Percentiles rank a stretch among this genome's conserved stretches.
Conservation (phyloP, 2,888 invertebrate genomes). For the Acrocyrtus sp. region DNA sequence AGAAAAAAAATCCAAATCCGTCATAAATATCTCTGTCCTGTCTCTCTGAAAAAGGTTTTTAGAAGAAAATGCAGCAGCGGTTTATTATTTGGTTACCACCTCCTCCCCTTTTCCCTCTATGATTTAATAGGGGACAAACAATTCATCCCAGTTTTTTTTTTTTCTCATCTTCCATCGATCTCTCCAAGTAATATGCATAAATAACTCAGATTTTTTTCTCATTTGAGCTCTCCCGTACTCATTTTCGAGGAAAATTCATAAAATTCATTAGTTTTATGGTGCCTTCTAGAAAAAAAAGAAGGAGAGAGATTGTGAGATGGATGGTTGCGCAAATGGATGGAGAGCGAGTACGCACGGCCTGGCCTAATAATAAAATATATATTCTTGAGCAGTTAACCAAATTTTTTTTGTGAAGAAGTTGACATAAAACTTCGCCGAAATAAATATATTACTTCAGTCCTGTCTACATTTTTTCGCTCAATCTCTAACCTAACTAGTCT, state of each 20-base stretch:
- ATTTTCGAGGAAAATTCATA: conserved; percentile 32
- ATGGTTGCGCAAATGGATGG: conserved; percentile 32
- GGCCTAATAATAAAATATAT: neutral
- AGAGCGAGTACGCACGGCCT: too few relatives aligned
- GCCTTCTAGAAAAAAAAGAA: conserved; percentile 1
- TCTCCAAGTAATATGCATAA: conserved; percentile 47
- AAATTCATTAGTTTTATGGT: neutral
- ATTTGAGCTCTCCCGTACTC: conserved; percentile 39
- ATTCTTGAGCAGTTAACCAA: neutral
- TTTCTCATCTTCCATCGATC: conserved; percentile 23
- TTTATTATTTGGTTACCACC: conserved; percentile 48
- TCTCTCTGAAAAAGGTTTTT: conserved; percentile 6
- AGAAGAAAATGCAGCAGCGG: conserved; percentile 20
- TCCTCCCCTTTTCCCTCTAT: conserved; percentile 37
- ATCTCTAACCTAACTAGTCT: too few relatives aligned
- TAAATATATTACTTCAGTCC: neutral
- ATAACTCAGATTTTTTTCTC: conserved; percentile 53
- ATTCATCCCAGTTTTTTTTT: conserved; percentile 19
- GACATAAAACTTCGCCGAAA: conserved; percentile 27
- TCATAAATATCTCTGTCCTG: conserved; percentile 50
- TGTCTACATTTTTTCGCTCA: conserved; percentile 13
- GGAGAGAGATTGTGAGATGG: conserved; percentile 23
- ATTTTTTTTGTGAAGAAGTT: conserved; percentile 3
- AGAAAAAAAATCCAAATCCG: conserved; percentile 50
- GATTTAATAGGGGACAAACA: conserved; percentile 35